Conservation (phyloP, 2,888 invertebrate genomes). For the Thymelicus lineola region DNA sequence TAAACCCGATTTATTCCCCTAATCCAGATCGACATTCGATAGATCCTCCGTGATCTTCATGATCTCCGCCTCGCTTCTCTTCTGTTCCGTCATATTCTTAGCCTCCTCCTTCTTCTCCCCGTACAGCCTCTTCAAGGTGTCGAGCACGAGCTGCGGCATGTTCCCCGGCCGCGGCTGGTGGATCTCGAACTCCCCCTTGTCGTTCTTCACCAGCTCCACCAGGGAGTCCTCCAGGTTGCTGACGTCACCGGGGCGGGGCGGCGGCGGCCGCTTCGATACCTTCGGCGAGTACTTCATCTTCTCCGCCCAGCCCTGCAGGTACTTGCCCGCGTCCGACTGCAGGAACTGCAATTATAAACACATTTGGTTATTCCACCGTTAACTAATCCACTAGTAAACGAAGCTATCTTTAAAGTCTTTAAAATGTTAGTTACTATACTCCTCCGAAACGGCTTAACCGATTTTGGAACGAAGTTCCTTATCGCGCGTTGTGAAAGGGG, state of each 20-base stretch:
- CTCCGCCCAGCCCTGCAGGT: slow-evolving; percentile 87
- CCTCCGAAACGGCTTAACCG: no score
- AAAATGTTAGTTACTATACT: no score
- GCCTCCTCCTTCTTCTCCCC: slow-evolving; percentile 68
- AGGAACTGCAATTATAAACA: slow-evolving; percentile 62
- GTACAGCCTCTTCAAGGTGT: slow-evolving; percentile 64
- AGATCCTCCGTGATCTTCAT: slow-evolving; percentile 85
- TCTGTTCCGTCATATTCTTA: slow-evolving; percentile 53
- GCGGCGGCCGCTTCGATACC: slow-evolving; percentile 41
- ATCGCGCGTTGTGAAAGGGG: no score
- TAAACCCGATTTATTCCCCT: slow-evolving; percentile 40
- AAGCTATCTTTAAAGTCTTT: no score
- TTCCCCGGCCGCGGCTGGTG: slow-evolving; percentile 73
- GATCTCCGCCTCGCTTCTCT: slow-evolving; percentile 65
- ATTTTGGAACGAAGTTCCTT: no score
- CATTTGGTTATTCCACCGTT: neutral
- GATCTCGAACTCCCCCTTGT: slow-evolving; percentile 73
- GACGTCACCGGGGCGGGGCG: slow-evolving; percentile 57
- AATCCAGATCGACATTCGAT: slow-evolving; percentile 84
- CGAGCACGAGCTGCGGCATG: slow-evolving; percentile 67
- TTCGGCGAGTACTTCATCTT: slow-evolving; percentile 73
- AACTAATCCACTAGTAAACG: neutral
- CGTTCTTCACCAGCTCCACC: slow-evolving; percentile 71
- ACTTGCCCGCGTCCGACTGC: slow-evolving; percentile 80
- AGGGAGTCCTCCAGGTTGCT: slow-evolving; percentile 74